Evolutionary conservation across 2,797 vertebrate species (phyloP), one percentile per base, ranked within the genome.

Genomic region (Hyperoplus immaculatus): DNA sequence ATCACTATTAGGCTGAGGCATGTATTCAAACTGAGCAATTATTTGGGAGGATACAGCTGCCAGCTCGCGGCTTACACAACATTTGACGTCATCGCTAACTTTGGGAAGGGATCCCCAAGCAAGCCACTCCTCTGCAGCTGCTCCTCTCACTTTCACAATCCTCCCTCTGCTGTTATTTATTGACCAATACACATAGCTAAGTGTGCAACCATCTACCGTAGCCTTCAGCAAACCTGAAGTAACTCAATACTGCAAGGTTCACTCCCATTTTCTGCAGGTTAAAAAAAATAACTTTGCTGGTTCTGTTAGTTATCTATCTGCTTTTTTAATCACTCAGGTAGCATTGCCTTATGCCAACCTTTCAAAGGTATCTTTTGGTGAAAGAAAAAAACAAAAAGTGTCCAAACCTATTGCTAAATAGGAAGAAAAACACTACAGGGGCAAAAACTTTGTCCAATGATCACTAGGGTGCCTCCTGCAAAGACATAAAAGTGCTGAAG

Each of bases 141-240:
- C 74, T 77, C 50, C 69, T 82, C 77, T 82, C 64, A 81, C 76
- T 88, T 91, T 85, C 72, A 62, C 56, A 76, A 51, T 85, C 69
- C 70, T 69, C 50, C 66, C 13, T 49, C 65, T 84, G 68, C 68
- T 93, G 88, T 92, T 90, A 93, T 91, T 92, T 85, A 93, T 91
- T 74, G 83, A 80, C 76, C 80, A 82, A 76, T 75, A 78, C 77
- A 77, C 76, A 74, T 18, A 62, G 69, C 39, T 61, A 58, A 56
- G 74, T 62, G 47, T 81, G 71, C 46, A 86, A 63, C 45, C 65
- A 70, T 72, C 67, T 74, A 56, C 60, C 75, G 45, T 75, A 78
- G 75, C 75, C 75, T 65, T 78, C 57, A 59, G 83, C 59, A 75
- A 73, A 87, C 72, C 62, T 79, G 38, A 74, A 72, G 51, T 63